A percentile compares a stretch with the other conserved stretches of the same genome.
phyloP scores from a whole-genome alignment of 2,113 vertebrate species.

The Aythya baeri region DNA sequence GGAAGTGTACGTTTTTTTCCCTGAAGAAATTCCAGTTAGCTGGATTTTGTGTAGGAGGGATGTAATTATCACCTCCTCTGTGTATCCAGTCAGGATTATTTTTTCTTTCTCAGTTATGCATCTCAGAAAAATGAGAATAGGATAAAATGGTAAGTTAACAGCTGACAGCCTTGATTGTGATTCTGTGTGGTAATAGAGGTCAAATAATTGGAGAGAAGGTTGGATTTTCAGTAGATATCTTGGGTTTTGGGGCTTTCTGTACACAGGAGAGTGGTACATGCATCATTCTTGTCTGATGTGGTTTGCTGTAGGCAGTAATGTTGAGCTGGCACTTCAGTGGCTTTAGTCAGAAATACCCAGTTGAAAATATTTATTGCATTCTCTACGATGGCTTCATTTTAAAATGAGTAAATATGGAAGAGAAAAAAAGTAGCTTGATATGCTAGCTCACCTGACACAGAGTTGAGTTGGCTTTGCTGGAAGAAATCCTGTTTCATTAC shows the following conservation, averaged over 20 bases:
- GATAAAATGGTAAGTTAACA: constrained; percentile 58
- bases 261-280: background rate
- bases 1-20: background rate
- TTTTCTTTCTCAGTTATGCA: constrained; percentile 64
- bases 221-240: constrained; percentile 53
- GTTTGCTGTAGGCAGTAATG: constrained; percentile 12
- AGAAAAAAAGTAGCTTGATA: background rate
- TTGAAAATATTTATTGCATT: background rate
- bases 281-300: background rate
- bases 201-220: constrained; percentile 46
- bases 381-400: background rate
- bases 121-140: constrained; percentile 60
- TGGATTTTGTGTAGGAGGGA: constrained; percentile 23
- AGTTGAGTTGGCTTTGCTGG: background rate
- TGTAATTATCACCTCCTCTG: constrained; percentile 16
- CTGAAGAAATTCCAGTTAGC: background rate
- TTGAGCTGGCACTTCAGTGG: constrained; percentile 1
- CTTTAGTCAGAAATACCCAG: constrained; percentile 1
- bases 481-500: constrained; percentile 15
- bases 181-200: constrained; percentile 48
- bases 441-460: background rate
- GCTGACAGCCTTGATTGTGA: constrained; percentile 67
- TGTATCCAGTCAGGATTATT: constrained; percentile 23
- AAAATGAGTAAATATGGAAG: background rate
- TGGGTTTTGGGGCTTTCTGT: background rate